These are phyloP conservation scores for Heterotis niloticus DNA, from an alignment of 2,113 vertebrate genomes.

Conservation along the genomic window DNA sequence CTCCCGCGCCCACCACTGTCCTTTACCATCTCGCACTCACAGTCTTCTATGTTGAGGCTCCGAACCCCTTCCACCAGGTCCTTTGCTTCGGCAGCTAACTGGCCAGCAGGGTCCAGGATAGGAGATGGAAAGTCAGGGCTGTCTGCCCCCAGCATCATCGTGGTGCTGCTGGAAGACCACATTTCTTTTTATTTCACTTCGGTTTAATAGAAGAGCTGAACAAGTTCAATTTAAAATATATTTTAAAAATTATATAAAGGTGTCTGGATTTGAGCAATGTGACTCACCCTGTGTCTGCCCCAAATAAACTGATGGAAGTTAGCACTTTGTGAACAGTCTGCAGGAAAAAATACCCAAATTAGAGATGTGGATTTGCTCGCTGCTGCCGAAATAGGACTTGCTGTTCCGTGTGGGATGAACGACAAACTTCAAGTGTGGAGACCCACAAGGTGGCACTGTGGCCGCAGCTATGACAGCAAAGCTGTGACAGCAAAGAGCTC, in stretches of 20 bases:
- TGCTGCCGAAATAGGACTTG: not conserved
- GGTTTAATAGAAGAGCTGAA: not conserved
- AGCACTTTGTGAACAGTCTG: constrained; percentile 84
- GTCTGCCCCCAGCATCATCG: constrained; percentile 41
- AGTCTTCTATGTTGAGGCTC: constrained; percentile 43
- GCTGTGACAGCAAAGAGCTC: too few relatives aligned
- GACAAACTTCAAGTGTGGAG: not conserved
- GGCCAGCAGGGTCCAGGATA: constrained; percentile 52
- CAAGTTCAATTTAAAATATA: too few relatives aligned
- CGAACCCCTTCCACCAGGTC: constrained; percentile 58
- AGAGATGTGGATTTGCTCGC: not conserved
- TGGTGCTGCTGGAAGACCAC: constrained; percentile 39
- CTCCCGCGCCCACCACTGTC: not conserved
- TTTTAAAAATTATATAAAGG: not conserved
- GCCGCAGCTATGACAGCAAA: not conserved
- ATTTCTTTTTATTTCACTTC: too few relatives aligned
- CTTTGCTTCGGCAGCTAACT: constrained; percentile 63
- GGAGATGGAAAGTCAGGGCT: constrained; percentile 49
- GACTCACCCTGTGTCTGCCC: constrained; percentile 67
- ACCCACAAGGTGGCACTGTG: constrained; percentile 25
- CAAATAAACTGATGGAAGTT: constrained; percentile 57
- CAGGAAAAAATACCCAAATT: not conserved
- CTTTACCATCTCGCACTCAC: constrained; percentile 39
- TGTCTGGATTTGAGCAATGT: not conserved
- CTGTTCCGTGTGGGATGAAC: too few relatives aligned